Base-by-base conservation (phyloP, 1,140 invertebrate species). In the Trichonephila clavipes region DNA sequence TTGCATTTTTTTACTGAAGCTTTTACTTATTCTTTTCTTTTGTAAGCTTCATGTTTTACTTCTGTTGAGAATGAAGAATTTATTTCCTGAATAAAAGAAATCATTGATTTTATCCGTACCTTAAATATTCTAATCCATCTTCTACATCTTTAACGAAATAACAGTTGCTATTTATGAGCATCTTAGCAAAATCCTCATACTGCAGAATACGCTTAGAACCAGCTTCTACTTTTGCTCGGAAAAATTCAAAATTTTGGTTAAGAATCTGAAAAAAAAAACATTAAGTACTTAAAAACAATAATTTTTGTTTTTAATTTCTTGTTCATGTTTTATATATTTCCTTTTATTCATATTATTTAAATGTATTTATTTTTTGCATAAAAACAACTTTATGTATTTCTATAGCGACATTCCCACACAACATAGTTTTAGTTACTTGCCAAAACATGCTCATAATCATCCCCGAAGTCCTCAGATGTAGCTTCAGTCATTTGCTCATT, bases 381-480 rank as follows among this genome's bases (percentile, higher is more conserved):
- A 19, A 19, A 14, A 1, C n/a, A n/a, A 12, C 64, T 69, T 10
- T 66, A 24, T 24, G 8, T n/a, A n/a, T 28, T 24, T 12, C n/a
- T 28, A 24, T 7, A n/a, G 10, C 3, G 3, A 14, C 10, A 69
- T 34, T 77, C 28, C 0, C 28, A 28, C 28, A 28, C 12, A 34
- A 34, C 34, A 34, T 34, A 18, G 24, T 18, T 85, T 59, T 24
- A 59, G 59, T 85, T 21, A 96, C 96, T 95, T 95, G 98, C 97
- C 96, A 98, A 96, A 59, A 99, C 96, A 96, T 99, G 99, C 95
- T 99, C 99, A 95, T 98, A 99, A 96, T 99, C 99, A 95, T 98
- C 98, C 7, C 99, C 99, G 96, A 98, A 99, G 95, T 99, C 99
- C 95, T 99, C 99, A 59, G 97, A 98, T 3, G 97, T 97, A 12